A percentile compares a stretch with the other conserved stretches of the same genome.
These are phyloP conservation scores for Lanistes nyassanus DNA, from an alignment of 1,140 invertebrate species.

Conservation along the genomic window DNA sequence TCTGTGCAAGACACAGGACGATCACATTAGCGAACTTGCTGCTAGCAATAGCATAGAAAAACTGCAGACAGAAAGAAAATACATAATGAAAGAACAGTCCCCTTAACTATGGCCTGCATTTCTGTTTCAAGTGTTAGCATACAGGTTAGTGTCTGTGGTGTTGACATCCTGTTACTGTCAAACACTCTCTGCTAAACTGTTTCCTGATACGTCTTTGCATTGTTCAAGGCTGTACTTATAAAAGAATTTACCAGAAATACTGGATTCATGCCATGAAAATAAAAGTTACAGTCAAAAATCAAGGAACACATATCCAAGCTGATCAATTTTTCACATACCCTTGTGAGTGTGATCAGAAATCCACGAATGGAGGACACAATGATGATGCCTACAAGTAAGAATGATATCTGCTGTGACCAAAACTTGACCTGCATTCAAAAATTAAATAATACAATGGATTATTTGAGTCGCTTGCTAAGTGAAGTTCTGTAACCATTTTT, in stretches of 20 bases:
- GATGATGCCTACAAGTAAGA: conserved; percentile 96
- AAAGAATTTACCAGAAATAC: too few species aligned
- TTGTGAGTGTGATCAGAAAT: conserved; percentile 95
- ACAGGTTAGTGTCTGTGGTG: too few species aligned
- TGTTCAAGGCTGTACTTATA: too few species aligned
- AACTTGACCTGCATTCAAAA: conserved; percentile 74
- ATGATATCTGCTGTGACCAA: conserved; percentile 99
- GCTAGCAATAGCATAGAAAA: conserved; percentile 99
- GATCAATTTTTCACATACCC: conserved; percentile 73
- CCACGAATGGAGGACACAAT: conserved; percentile 98
- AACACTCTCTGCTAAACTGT: too few species aligned
- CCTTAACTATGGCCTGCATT: too few species aligned
- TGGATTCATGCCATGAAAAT: too few species aligned
- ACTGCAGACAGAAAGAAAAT: conserved; percentile 73
- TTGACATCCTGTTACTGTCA: too few species aligned
- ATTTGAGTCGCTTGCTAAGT: not conserved
- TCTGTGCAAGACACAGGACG: conserved; percentile 94
- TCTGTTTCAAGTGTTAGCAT: too few species aligned
- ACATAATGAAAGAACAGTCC: conserved; percentile 24
- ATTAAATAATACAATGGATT: not conserved
- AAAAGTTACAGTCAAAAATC: too few species aligned
- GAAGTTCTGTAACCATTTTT: not conserved
- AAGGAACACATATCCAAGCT: too few species aligned
- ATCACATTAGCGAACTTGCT: conserved; percentile 99
- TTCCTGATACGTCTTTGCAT: too few species aligned